Percentiles rank a stretch among this genome's conserved stretches.
These are phyloP conservation scores for Lates calcarifer DNA, from an alignment of 2,113 vertebrate species.

Conservation along the genomic window DNA sequence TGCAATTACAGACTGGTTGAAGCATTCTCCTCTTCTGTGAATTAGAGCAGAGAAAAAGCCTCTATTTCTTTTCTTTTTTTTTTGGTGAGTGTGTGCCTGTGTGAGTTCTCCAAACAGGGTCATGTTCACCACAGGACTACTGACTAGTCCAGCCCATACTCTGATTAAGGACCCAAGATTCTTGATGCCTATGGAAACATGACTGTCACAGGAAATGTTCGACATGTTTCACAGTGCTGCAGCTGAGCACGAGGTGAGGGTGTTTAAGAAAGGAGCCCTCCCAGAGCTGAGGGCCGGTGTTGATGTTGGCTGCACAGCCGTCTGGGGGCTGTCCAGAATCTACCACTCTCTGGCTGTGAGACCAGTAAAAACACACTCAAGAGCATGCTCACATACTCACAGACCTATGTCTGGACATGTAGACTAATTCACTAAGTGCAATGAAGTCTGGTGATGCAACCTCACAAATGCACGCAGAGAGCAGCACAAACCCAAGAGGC, in stretches of 20 bases:
- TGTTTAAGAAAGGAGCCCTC: constrained; percentile 65
- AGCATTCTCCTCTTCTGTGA: constrained; percentile 50
- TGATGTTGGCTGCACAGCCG: constrained; percentile 75
- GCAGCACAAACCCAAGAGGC: constrained; percentile 40
- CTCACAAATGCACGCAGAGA: constrained; percentile 19
- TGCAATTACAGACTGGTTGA: constrained; percentile 59
- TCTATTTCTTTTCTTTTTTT: constrained; percentile 14
- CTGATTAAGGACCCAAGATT: constrained; percentile 35
- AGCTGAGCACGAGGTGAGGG: constrained; percentile 63
- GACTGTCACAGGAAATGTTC: constrained; percentile 84
- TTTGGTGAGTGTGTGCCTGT: constrained; percentile 22
- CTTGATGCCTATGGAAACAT: constrained; percentile 69
- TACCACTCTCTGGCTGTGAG: constrained; percentile 71
- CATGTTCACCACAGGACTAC: constrained; percentile 53
- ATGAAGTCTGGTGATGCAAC: constrained; percentile 29
- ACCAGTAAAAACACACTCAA: constrained; percentile 55
- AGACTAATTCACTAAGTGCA: constrained; percentile 23
- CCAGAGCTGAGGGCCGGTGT: constrained; percentile 64
- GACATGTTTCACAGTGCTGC: constrained; percentile 76
- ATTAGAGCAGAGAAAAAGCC: constrained; percentile 37
- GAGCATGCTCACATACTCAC: constrained; percentile 62
- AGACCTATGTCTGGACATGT: constrained; percentile 58
- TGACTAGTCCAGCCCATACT: not conserved
- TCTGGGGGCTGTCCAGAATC: constrained; percentile 63
- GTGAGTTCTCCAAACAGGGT: constrained; percentile 65